phyloP scores from a whole-genome alignment of 2,797 vertebrate genomes.

The Manis javanica region DNA sequence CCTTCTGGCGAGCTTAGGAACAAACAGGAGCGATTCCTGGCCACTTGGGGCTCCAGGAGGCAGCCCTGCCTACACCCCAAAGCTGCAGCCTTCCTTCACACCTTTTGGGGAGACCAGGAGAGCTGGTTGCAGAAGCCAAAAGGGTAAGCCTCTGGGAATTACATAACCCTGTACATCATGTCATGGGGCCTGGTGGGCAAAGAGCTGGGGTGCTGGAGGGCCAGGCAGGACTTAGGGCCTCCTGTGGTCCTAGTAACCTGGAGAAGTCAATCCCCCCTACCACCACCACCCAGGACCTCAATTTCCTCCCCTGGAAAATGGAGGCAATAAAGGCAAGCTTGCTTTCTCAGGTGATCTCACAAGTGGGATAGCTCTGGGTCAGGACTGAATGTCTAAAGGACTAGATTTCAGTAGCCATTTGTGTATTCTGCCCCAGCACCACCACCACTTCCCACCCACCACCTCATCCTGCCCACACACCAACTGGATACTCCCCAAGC shows the following conservation, averaged over 20 bases:
- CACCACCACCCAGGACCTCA: neutral
- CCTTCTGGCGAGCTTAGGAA: slow-evolving; percentile 66
- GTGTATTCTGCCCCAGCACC: neutral
- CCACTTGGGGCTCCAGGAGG: neutral
- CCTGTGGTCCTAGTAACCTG: neutral
- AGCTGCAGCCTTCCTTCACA: neutral
- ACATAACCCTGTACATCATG: neutral
- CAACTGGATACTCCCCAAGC: neutral
- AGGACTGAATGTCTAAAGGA: neutral
- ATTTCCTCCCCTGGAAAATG: neutral
- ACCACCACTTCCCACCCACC: neutral
- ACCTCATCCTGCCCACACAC: neutral
- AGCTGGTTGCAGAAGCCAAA: neutral
- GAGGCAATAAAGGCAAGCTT: neutral
- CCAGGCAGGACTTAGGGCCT: neutral
- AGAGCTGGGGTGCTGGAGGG: neutral
- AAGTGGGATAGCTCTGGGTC: neutral
- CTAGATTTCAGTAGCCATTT: neutral
- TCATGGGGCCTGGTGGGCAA: neutral
- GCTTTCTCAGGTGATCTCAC: neutral
- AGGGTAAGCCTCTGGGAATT: neutral
- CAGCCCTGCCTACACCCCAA: neutral
- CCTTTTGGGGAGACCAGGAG: neutral
- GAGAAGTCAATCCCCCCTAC: neutral
- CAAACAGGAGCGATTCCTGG: neutral